These are phyloP conservation scores for Leucania comma DNA, from an alignment of 2,888 invertebrate genomes.

Conservation along the genomic window DNA sequence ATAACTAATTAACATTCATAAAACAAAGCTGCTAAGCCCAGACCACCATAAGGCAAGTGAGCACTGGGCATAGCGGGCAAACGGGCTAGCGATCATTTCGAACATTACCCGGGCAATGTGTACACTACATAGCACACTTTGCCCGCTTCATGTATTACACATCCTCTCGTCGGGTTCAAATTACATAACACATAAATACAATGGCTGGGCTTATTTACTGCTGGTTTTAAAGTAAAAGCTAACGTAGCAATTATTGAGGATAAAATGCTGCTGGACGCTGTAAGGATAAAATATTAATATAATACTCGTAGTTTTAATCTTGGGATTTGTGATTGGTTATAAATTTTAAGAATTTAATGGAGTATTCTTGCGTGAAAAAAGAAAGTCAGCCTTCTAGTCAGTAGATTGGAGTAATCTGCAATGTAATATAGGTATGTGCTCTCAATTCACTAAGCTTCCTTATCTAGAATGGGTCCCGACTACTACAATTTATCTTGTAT, in stretches of 20 bases:
- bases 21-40: constrained; percentile 30
- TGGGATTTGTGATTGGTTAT: neutral
- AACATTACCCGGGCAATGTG: constrained; percentile 47
- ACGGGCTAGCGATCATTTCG: constrained; percentile 48
- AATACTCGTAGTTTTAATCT: neutral
- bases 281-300: neutral
- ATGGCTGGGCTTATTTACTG: constrained; percentile 78
- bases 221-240: constrained; percentile 78
- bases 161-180: constrained; percentile 71
- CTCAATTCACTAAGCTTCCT: too few species aligned
- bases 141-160: constrained; percentile 65
- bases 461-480: too few species aligned
- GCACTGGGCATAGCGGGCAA: constrained; percentile 9
- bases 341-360: too few species aligned
- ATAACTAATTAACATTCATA: constrained; percentile 54
- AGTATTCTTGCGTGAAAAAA: too few species aligned
- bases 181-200: constrained; percentile 85
- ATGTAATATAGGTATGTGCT: too few species aligned
- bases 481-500: too few species aligned
- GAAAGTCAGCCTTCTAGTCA: too few species aligned
- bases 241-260: constrained; percentile 66
- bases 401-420: too few species aligned
- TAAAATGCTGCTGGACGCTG: constrained; percentile 65
- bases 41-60: constrained; percentile 40
- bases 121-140: constrained; percentile 48